Conservation (phyloP, 2,113 vertebrate genomes). For the Orycteropus afer region DNA sequence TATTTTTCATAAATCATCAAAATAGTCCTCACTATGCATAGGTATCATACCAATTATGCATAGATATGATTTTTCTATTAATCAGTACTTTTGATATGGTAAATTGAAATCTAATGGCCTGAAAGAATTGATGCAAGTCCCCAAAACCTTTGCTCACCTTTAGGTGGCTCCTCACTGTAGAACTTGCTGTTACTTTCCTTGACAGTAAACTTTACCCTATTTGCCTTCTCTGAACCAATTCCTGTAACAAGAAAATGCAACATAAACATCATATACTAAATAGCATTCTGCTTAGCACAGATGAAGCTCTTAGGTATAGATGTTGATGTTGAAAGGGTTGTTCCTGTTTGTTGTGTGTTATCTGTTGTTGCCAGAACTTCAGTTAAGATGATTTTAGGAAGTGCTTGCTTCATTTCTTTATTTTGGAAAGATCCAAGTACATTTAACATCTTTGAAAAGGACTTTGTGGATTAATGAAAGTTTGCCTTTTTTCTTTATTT, state of each 20-base stretch:
- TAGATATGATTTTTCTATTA: background rate
- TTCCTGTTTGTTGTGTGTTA: conserved; percentile 64
- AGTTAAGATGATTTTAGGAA: conserved; percentile 53
- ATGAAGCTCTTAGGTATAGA: background rate
- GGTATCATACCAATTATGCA: too few species aligned
- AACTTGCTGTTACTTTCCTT: background rate
- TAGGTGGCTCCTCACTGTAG: background rate
- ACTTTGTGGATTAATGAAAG: conserved; percentile 31
- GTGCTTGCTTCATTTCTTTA: conserved; percentile 13
- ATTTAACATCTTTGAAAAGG: conserved; percentile 31
- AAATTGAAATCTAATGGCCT: background rate
- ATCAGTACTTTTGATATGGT: background rate
- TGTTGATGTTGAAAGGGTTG: conserved; percentile 52
- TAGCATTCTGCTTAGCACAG: conserved; percentile 60
- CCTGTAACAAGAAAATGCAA: conserved; percentile 58
- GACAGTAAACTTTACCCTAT: background rate
- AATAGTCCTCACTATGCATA: background rate
- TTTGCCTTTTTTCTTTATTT: conserved; percentile 37
- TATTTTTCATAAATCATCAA: background rate
- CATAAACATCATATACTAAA: conserved; percentile 24
- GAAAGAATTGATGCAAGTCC: background rate
- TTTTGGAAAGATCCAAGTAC: background rate
- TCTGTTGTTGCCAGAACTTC: conserved; percentile 62
- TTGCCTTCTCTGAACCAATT: background rate
- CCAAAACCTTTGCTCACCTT: background rate